Conservation (phyloP, 2,888 invertebrate species). For the Diabrotica balteata region DNA sequence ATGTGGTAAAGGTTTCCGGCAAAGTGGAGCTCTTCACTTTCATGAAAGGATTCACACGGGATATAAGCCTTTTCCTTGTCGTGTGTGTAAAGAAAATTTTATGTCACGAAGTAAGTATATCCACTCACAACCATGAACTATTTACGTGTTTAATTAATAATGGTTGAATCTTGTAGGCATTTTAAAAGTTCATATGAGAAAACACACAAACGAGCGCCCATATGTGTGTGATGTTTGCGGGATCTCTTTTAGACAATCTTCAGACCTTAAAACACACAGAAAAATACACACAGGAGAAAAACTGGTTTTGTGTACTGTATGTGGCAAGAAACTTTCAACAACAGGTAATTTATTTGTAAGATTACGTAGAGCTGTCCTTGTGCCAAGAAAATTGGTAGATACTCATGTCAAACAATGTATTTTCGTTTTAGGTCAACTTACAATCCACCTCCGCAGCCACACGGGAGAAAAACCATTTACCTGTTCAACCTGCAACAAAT, state of each 20-base stretch:
- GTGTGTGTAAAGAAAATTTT: slow-evolving; percentile 44
- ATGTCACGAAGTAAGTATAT: slow-evolving; percentile 45
- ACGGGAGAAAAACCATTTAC: slow-evolving; percentile 54
- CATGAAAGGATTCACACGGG: slow-evolving; percentile 54
- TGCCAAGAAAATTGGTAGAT: not conserved
- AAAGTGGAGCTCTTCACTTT: slow-evolving; percentile 49
- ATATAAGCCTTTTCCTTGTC: slow-evolving; percentile 46
- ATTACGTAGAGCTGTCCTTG: no score
- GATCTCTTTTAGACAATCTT: slow-evolving; percentile 56
- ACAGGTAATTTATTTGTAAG: slow-evolving; percentile 43
- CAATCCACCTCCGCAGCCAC: slow-evolving; percentile 46
- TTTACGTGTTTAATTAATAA: no score
- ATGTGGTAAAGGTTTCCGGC: slow-evolving; percentile 56
- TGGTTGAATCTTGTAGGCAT: slow-evolving; percentile 36
- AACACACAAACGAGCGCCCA: slow-evolving; percentile 50
- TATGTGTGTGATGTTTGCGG: slow-evolving; percentile 56
- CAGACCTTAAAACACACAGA: slow-evolving; percentile 57
- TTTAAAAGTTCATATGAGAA: slow-evolving; percentile 48
- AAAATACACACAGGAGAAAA: slow-evolving; percentile 63
- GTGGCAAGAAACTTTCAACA: slow-evolving; percentile 54
- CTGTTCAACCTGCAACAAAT: slow-evolving; percentile 48
- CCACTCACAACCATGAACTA: no score
- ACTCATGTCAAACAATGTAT: no score
- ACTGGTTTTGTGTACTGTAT: slow-evolving; percentile 60
- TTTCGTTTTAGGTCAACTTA: slow-evolving; percentile 23